Conservation (phyloP, 2,797 vertebrate genomes). For the Taenioides sp. region DNA sequence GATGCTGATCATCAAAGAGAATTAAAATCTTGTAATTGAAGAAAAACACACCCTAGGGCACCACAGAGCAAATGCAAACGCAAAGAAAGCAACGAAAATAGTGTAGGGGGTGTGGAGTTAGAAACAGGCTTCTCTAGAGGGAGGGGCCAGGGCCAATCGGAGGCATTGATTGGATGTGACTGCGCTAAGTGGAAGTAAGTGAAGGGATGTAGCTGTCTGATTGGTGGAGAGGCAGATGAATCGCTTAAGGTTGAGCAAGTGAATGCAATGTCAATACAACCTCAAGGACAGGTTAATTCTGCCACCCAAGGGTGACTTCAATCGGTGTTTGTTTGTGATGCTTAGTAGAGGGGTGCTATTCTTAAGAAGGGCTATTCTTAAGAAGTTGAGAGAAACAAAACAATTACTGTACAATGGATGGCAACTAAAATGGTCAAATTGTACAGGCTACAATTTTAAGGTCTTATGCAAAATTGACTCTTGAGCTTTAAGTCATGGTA, state of each 20-base stretch:
- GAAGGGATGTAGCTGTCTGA: constrained; percentile 50
- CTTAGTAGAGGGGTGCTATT: not conserved
- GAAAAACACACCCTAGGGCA: constrained; percentile 60
- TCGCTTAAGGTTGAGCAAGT: constrained; percentile 45
- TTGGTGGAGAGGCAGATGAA: constrained; percentile 54
- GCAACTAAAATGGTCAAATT: not conserved
- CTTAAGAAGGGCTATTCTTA: not conserved
- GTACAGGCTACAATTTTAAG: no score
- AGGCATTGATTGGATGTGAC: constrained; percentile 64
- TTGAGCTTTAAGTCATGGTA: no score
- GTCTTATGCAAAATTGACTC: no score
- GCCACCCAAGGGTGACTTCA: constrained; percentile 31
- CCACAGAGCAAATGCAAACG: constrained; percentile 23
- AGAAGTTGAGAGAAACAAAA: not conserved
- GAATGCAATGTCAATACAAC: constrained; percentile 35
- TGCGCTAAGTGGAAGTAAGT: constrained; percentile 65
- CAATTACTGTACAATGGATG: not conserved
- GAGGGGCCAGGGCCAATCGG: constrained; percentile 42
- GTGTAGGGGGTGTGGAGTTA: constrained; percentile 31
- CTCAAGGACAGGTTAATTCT: constrained; percentile 33
- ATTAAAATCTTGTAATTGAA: constrained; percentile 68
- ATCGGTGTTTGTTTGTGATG: constrained; percentile 6
- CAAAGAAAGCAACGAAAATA: constrained; percentile 24
- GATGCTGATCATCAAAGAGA: constrained; percentile 68
- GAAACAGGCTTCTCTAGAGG: constrained; percentile 37